Evolutionary conservation across 1,140 invertebrate species (phyloP).

Genomic region (Drosophila kurseongensis): DNA sequence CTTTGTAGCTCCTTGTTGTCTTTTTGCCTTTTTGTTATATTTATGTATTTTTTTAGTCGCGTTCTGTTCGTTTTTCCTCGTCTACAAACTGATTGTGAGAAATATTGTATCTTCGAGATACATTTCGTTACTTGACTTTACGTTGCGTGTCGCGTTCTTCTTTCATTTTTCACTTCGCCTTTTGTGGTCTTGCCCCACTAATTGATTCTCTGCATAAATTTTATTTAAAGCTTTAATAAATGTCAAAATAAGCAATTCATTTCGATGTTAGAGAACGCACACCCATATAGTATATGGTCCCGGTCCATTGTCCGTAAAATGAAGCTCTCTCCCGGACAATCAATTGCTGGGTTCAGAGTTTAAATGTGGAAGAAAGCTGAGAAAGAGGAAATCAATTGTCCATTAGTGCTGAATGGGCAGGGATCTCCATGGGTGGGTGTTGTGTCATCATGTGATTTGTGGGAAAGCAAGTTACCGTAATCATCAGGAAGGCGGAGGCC

Average conservation of each 20-base stretch:
- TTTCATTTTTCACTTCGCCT: constrained; percentile 11
- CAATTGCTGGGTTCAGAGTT: constrained; percentile 81
- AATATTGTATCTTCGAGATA: constrained; percentile 64
- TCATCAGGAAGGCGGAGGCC: not conserved
- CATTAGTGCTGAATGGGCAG: constrained; percentile 13
- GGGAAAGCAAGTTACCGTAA: constrained; percentile 4
- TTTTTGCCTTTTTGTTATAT: constrained; percentile 62
- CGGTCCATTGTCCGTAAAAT: constrained; percentile 44
- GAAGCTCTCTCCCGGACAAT: constrained; percentile 76
- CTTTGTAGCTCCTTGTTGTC: constrained; percentile 65
- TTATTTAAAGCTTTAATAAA: constrained; percentile 84
- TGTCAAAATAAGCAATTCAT: constrained; percentile 84
- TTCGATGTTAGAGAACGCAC: constrained; percentile 76
- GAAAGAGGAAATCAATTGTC: constrained; percentile 43
- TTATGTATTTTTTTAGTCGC: constrained; percentile 45
- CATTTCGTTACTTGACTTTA: constrained; percentile 68
- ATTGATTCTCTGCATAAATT: constrained; percentile 84
- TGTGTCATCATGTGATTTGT: constrained; percentile 3
- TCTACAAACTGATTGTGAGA: constrained; percentile 76
- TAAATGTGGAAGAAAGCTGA: constrained; percentile 64
- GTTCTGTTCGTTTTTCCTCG: constrained; percentile 43
- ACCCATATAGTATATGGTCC: constrained; percentile 34
- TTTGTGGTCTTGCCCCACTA: constrained; percentile 61
- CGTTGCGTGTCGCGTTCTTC: constrained; percentile 10
- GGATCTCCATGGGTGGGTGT: constrained; percentile 10